phyloP scores from a whole-genome alignment of 2,113 vertebrate genomes.

The Tragulus kanchil region DNA sequence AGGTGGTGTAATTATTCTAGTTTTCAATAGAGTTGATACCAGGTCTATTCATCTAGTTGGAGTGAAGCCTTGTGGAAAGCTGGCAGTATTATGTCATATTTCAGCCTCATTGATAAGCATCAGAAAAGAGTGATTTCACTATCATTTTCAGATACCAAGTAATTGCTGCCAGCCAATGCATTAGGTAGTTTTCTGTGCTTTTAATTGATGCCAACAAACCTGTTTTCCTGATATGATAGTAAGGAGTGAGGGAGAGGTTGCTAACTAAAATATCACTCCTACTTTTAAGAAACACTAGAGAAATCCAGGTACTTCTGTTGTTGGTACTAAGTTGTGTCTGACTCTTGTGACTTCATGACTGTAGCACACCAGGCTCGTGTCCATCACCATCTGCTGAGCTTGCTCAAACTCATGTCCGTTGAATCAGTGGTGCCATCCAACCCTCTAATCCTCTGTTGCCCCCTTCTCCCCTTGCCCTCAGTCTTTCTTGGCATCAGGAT shows the following conservation, averaged over 20 bases:
- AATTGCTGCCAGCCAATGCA: not conserved
- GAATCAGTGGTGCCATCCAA: too few relatives aligned
- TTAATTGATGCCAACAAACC: not conserved
- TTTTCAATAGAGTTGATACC: not conserved
- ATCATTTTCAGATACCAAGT: not conserved
- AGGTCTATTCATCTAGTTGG: not conserved
- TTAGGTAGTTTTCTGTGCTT: not conserved
- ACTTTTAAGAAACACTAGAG: not conserved
- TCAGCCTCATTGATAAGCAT: not conserved
- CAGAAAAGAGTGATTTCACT: not conserved
- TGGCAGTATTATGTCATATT: not conserved
- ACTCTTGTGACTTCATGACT: too few relatives aligned
- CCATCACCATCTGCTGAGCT: too few relatives aligned
- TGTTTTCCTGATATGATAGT: not conserved
- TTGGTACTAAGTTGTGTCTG: too few relatives aligned
- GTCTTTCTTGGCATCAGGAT: too few relatives aligned
- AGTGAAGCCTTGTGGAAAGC: slow-evolving; percentile 24
- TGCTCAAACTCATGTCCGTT: too few relatives aligned
- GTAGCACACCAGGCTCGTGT: too few relatives aligned
- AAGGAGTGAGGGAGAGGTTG: not conserved
- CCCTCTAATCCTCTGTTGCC: too few relatives aligned
- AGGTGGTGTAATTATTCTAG: not conserved
- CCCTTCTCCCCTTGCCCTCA: too few relatives aligned
- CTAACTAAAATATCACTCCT: not conserved
- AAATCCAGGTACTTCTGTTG: not conserved